phyloP scores from a whole-genome alignment of 2,113 vertebrate species.

The cattle (Bos taurus) region DNA sequence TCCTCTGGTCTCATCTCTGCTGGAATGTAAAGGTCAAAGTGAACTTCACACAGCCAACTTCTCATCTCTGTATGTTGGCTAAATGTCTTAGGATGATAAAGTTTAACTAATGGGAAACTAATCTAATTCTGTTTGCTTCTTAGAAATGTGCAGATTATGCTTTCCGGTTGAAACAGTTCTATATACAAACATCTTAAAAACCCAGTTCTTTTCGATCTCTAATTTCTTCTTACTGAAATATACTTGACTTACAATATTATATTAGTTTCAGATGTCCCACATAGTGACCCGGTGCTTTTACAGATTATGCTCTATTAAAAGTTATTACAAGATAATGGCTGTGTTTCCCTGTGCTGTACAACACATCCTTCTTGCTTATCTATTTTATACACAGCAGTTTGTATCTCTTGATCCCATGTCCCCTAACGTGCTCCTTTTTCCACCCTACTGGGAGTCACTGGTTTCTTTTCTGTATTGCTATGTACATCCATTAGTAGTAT shows the following conservation, averaged over 20 bases:
- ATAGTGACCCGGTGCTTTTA: not conserved
- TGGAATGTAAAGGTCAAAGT: not conserved
- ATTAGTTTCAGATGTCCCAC: not conserved
- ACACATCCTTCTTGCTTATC: not conserved
- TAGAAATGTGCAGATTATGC: not conserved
- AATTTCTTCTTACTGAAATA: not conserved
- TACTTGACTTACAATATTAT: not conserved
- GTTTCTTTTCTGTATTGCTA: not conserved
- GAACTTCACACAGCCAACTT: not conserved
- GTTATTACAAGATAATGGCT: not conserved
- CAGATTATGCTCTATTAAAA: not conserved
- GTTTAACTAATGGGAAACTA: not conserved
- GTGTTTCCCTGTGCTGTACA: not conserved
- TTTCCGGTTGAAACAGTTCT: not conserved
- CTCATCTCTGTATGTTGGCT: not conserved
- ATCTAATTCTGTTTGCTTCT: not conserved
- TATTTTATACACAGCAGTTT: not conserved
- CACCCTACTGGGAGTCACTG: too few species aligned
- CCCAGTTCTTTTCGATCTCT: not conserved
- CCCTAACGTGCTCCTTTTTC: not conserved
- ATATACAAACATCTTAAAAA: not conserved
- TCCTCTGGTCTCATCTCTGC: not conserved
- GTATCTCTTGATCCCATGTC: not conserved
- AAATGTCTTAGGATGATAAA: not conserved
- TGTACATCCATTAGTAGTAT: not conserved